Evolutionary conservation across 2,797 vertebrate species (phyloP).

Genomic region (Peromyscus aztecus): DNA sequence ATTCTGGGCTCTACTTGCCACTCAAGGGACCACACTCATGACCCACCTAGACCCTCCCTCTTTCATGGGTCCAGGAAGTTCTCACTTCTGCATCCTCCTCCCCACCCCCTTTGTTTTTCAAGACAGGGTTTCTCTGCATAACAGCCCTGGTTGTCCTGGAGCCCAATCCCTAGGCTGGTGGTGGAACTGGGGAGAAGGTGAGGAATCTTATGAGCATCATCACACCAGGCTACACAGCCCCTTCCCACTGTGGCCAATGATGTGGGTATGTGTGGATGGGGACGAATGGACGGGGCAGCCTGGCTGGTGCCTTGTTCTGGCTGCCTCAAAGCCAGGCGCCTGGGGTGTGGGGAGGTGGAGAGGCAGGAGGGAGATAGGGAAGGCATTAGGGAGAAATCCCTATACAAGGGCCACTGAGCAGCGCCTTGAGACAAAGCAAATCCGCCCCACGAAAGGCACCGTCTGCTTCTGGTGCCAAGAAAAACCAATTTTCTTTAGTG

Average conservation of each 20-base stretch:
- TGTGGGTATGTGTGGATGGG: not conserved
- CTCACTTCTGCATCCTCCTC: not conserved
- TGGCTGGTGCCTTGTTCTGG: not conserved
- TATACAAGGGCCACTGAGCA: fast-evolving
- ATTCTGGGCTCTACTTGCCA: fast-evolving
- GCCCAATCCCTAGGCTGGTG: not conserved
- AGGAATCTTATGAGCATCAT: fast-evolving
- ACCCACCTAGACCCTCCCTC: not conserved
- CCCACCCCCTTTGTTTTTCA: not conserved
- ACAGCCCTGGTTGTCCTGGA: not conserved
- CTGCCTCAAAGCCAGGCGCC: not conserved
- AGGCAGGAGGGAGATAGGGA: fast-evolving
- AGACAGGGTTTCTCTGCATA: not conserved
- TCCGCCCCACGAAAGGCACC: constrained; percentile 65
- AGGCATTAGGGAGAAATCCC: not conserved
- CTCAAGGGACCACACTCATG: not conserved
- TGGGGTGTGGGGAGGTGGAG: too few relatives aligned
- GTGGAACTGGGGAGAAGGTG: fast-evolving
- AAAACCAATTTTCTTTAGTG: constrained; percentile 88
- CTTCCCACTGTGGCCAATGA: not conserved
- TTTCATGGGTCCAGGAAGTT: too few relatives aligned
- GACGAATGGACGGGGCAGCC: not conserved
- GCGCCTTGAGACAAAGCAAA: constrained; percentile 62
- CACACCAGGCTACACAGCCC: fast-evolving
- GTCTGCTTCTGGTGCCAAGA: constrained; percentile 81